Conservation (phyloP, 2,888 invertebrate species). For the Argyra leucocephala region DNA sequence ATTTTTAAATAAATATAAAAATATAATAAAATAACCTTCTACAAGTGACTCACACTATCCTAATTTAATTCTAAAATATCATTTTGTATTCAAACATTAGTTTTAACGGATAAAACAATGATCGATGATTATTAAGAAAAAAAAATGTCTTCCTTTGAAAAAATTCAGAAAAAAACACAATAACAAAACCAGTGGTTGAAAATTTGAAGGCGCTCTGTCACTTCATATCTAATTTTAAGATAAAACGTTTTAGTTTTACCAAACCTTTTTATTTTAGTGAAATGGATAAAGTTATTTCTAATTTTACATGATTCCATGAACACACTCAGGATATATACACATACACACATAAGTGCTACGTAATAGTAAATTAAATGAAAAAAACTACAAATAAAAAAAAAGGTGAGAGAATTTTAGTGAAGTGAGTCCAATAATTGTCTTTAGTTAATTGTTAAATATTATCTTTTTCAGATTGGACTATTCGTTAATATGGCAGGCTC, state of each 20-base stretch:
- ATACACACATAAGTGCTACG: no score
- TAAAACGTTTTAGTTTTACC: not conserved
- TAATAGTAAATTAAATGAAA: no score
- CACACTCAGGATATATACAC: not conserved
- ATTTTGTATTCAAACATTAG: not conserved
- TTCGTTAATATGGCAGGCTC: not conserved
- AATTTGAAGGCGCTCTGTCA: constrained; percentile 3
- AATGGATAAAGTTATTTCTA: not conserved
- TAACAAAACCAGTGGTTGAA: not conserved
- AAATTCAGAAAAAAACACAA: not conserved
- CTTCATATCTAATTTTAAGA: not conserved
- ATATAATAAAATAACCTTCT: no score
- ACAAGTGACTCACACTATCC: no score
- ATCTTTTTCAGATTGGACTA: not conserved
- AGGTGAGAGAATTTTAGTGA: no score
- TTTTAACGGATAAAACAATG: constrained; percentile 1
- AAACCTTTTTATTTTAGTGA: not conserved
- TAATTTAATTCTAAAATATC: not conserved
- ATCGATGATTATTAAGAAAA: constrained; percentile 5
- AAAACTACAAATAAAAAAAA: no score
- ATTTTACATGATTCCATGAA: not conserved
- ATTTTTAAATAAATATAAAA: no score
- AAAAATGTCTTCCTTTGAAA: not conserved
- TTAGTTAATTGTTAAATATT: not conserved
- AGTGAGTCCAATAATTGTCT: no score